These are phyloP conservation scores for Peromyscus leucopus DNA, from an alignment of 2,113 vertebrate genomes.

Conservation along the genomic window DNA sequence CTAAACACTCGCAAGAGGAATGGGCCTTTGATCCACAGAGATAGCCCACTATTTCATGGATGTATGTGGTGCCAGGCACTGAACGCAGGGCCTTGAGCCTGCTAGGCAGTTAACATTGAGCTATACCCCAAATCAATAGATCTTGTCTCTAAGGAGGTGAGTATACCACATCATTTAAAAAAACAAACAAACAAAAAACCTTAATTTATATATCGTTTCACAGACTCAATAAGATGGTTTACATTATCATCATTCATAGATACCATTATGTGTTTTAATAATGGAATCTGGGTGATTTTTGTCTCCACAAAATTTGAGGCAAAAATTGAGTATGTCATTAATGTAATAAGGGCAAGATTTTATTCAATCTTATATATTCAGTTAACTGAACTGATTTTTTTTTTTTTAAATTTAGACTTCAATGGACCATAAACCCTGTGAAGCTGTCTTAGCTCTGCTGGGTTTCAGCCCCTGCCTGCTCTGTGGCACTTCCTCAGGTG, in stretches of 20 bases:
- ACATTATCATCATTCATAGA: not conserved
- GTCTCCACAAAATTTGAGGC: not conserved
- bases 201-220: slow-evolving; percentile 23
- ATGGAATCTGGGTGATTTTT: not conserved
- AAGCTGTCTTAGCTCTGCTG: not conserved
- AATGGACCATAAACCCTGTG: not conserved
- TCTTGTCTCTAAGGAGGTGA: not conserved
- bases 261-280: not conserved
- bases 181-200: not conserved
- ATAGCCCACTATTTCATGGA: not conserved
- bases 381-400: not conserved
- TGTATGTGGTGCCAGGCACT: not conserved
- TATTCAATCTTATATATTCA: not conserved
- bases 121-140: not conserved
- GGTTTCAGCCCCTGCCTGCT: too few species aligned
- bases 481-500: not conserved
- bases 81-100: not conserved
- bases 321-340: not conserved
- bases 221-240: slow-evolving; percentile 11
- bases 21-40: slow-evolving; percentile 34
- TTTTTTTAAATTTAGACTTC: not conserved
- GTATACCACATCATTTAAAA: not conserved
- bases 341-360: not conserved
- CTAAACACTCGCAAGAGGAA: not conserved
- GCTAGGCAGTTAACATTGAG: not conserved